phyloP scores from a whole-genome alignment of 1,140 invertebrate species.

The Subanguina moxae region DNA sequence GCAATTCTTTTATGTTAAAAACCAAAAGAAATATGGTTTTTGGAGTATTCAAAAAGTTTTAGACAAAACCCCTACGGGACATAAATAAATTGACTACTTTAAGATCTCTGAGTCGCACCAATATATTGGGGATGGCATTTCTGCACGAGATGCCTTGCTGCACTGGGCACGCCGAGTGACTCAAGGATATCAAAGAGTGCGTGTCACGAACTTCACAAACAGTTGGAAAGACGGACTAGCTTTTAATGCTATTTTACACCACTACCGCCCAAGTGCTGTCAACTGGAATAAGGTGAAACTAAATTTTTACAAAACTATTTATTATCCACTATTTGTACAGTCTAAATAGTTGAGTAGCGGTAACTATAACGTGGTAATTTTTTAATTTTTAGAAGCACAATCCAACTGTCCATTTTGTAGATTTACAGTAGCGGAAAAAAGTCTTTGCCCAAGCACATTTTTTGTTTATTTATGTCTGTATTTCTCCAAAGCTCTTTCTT shows the following conservation, averaged over 20 bases:
- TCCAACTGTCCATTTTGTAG: too few relatives aligned
- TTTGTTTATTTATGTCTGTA: too few relatives aligned
- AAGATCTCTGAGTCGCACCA: conserved; percentile 23
- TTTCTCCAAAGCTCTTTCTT: too few relatives aligned
- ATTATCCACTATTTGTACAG: neutral
- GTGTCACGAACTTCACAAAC: conserved; percentile 86
- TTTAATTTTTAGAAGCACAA: too few relatives aligned
- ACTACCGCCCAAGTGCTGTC: conserved; percentile 68
- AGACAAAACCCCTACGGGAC: too few relatives aligned
- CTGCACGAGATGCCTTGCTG: conserved; percentile 86
- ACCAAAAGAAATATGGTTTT: neutral
- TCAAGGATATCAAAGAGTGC: conserved; percentile 90
- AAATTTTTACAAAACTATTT: neutral
- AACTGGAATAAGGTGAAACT: conserved; percentile 55
- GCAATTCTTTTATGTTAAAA: too few relatives aligned
- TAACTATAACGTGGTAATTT: too few relatives aligned
- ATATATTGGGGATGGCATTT: conserved; percentile 66
- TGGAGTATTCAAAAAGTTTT: too few relatives aligned
- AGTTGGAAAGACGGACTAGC: conserved; percentile 97
- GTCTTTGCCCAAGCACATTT: too few relatives aligned
- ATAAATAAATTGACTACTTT: conserved; percentile 16
- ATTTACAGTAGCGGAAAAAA: too few relatives aligned
- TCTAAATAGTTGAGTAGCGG: too few relatives aligned
- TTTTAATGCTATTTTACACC: conserved; percentile 94
- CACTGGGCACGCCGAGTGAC: conserved; percentile 85